phyloP scores from a whole-genome alignment of 2,113 vertebrate species.

The Leucopternis melanops region DNA sequence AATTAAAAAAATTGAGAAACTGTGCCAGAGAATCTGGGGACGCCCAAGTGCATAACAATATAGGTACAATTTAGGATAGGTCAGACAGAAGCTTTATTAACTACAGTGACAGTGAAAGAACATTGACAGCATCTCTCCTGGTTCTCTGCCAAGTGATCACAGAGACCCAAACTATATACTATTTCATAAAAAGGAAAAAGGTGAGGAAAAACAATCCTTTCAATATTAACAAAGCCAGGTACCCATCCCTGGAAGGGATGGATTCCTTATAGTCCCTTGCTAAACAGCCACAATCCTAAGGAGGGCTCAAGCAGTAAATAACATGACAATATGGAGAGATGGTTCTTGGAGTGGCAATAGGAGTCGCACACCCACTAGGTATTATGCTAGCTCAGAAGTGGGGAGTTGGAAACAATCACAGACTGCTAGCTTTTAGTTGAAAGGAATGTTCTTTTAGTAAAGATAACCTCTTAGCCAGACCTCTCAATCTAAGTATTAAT shows the following conservation, averaged over 20 bases:
- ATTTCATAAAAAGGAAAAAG: neutral
- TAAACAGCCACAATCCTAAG: neutral
- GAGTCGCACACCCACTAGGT: neutral
- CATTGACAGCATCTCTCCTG: neutral
- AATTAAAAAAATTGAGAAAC: neutral
- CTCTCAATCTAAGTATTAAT: neutral
- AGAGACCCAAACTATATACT: neutral
- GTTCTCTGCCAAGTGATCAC: neutral
- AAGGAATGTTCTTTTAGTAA: neutral
- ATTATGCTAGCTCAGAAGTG: neutral
- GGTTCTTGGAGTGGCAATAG: neutral
- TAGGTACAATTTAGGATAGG: neutral
- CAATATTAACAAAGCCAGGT: neutral
- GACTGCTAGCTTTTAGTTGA: neutral
- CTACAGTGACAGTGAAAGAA: neutral
- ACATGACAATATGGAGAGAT: fast-evolving
- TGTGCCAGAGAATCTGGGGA: neutral
- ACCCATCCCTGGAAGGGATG: neutral
- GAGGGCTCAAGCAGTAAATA: neutral
- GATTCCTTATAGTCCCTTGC: neutral
- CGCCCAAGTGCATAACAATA: neutral
- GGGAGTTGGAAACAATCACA: neutral
- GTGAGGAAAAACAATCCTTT: neutral
- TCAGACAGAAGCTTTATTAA: neutral
- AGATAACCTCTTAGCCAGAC: neutral